A percentile compares a stretch with the other conserved stretches of the same genome.
Conservation (phyloP, 2,888 invertebrate species). For the Ormyrus labotus region DNA sequence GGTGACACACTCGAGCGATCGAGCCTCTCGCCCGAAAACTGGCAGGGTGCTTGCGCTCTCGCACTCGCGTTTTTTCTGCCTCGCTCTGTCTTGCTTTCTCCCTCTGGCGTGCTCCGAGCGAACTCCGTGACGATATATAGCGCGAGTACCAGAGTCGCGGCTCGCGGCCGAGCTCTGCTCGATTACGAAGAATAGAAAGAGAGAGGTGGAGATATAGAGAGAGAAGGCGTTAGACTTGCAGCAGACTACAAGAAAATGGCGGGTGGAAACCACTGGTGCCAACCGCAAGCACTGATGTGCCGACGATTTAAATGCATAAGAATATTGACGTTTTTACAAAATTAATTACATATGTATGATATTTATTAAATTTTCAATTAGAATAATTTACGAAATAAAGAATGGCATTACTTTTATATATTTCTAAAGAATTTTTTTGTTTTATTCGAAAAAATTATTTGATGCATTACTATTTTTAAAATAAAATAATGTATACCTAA, state of each 20-base stretch:
- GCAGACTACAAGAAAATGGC: slow-evolving; percentile 57
- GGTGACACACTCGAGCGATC: slow-evolving; percentile 41
- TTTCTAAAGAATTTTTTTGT: too few species aligned
- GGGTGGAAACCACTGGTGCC: slow-evolving; percentile 15
- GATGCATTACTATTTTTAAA: too few species aligned
- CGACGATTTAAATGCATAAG: slow-evolving; percentile 1
- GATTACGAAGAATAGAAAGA: slow-evolving; percentile 1
- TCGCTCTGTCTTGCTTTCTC: background rate
- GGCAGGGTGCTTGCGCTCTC: slow-evolving; percentile 29
- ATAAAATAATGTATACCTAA: too few species aligned
- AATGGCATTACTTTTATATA: too few species aligned
- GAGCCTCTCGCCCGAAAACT: slow-evolving; percentile 12
- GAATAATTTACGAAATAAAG: too few species aligned
- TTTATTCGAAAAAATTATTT: too few species aligned
- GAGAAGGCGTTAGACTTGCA: background rate
- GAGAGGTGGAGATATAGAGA: background rate
- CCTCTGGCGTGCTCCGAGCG: background rate
- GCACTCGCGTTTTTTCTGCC: slow-evolving; percentile 14
- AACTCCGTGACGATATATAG: background rate
- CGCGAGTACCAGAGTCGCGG: background rate
- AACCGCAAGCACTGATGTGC: background rate
- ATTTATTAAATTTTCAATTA: too few species aligned
- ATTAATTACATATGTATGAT: too few species aligned
- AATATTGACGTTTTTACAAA: too few species aligned
- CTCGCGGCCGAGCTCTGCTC: background rate